Conservation (phyloP, 35 echinoderm and acorn worm species). For the Ophioderma brevispina region DNA sequence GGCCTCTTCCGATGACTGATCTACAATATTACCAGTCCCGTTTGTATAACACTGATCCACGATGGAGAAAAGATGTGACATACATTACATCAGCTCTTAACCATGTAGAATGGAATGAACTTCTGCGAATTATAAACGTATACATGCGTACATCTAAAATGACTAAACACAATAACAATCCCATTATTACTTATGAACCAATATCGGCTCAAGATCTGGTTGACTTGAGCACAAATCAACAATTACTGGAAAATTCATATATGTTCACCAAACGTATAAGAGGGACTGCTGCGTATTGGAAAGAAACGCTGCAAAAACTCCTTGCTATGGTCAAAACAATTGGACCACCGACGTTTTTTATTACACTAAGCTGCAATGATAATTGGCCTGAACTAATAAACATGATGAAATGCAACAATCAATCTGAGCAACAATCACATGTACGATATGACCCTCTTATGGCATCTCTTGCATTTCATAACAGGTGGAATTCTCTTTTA, state of each 20-base stretch:
- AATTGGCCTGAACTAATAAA: not conserved
- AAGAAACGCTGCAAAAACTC: not conserved
- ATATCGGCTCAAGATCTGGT: not conserved
- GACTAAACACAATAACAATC: not conserved
- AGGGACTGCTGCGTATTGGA: not conserved
- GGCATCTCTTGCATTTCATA: not conserved
- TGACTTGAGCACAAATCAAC: not conserved
- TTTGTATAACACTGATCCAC: not conserved
- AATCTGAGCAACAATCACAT: too few relatives aligned
- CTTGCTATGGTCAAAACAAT: not conserved
- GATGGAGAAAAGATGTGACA: not conserved
- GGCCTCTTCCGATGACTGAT: not conserved
- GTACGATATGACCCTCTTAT: not conserved
- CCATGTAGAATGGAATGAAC: not conserved
- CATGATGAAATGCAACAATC: not conserved
- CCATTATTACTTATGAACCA: not conserved
- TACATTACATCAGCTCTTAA: not conserved
- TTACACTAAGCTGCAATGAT: not conserved
- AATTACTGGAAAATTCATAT: not conserved
- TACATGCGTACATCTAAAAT: not conserved
- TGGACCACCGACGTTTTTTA: not conserved
- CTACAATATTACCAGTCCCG: not conserved
- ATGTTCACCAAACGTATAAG: not conserved
- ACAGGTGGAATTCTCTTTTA: not conserved
- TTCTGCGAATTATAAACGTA: not conserved